phyloP scores from a whole-genome alignment of 2,888 invertebrate genomes.

The Molanna angustata region DNA sequence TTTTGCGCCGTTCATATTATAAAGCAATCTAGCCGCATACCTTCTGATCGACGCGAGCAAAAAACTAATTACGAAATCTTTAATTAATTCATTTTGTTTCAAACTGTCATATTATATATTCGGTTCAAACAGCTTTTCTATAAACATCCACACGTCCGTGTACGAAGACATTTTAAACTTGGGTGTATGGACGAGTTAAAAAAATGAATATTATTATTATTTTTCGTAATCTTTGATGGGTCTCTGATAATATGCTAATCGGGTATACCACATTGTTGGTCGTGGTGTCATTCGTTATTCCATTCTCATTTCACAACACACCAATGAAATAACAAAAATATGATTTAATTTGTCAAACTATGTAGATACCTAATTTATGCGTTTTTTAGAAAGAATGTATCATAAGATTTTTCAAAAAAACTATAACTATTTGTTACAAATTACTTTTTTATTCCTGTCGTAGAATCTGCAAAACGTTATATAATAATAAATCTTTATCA shows the following conservation, averaged over 20 bases:
- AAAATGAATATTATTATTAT: conserved; percentile 27
- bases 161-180: neutral
- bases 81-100: conserved; percentile 7
- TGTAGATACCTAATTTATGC: too few species aligned
- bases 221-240: conserved; percentile 31
- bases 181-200: conserved; percentile 4
- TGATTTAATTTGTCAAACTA: too few species aligned
- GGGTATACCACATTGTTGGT: conserved; percentile 24
- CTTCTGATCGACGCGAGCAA: neutral
- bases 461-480: too few species aligned
- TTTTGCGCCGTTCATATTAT: neutral
- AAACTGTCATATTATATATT: conserved; percentile 4
- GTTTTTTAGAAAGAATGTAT: too few species aligned
- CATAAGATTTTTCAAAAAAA: too few species aligned
- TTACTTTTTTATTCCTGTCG: too few species aligned
- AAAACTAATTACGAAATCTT: neutral
- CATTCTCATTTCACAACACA: conserved; percentile 31
- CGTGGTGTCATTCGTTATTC: conserved; percentile 30
- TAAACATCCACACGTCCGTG: conserved; percentile 1
- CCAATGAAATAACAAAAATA: too few species aligned
- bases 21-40: neutral
- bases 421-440: too few species aligned
- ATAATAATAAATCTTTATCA: too few species aligned
- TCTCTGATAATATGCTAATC: conserved; percentile 30
- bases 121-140: conserved; percentile 11